Conservation (phyloP, 2,888 invertebrate genomes). For the Drosophila paranaensis region DNA sequence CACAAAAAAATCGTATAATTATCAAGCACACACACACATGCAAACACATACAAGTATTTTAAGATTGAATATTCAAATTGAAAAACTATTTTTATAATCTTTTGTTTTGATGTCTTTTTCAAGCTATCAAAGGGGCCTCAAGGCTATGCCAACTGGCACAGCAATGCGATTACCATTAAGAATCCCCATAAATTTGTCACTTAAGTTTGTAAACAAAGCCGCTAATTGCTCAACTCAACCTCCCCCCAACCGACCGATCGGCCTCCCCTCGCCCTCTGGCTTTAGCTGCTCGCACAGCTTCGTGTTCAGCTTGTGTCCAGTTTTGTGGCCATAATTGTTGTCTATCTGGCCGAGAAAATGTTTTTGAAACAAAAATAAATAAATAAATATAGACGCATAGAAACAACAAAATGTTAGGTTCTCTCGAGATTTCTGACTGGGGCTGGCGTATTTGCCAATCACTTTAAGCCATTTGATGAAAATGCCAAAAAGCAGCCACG, state of each 20-base stretch:
- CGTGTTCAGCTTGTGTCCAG: slow-evolving; percentile 18
- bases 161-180: slow-evolving; percentile 60
- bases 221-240: slow-evolving; percentile 61
- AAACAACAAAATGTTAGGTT: slow-evolving; percentile 25
- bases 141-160: slow-evolving; percentile 48
- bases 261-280: background rate
- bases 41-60: background rate
- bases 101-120: slow-evolving; percentile 23
- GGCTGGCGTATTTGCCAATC: slow-evolving; percentile 69
- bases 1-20: background rate
- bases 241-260: background rate
- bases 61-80: slow-evolving; percentile 24
- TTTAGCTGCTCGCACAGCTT: background rate
- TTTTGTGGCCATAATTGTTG: slow-evolving; percentile 57
- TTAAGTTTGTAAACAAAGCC: slow-evolving; percentile 66
- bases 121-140: slow-evolving; percentile 30
- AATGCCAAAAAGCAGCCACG: slow-evolving; percentile 33
- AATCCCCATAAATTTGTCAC: slow-evolving; percentile 65
- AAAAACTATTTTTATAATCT: slow-evolving; percentile 33
- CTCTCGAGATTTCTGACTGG: slow-evolving; percentile 60
- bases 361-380: slow-evolving; percentile 9
- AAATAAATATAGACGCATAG: slow-evolving; percentile 4
- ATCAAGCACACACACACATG: background rate
- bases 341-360: slow-evolving; percentile 50
- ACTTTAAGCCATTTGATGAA: slow-evolving; percentile 55